phyloP scores from a whole-genome alignment of 2,113 vertebrate genomes.

The Chunga burmeisteri region DNA sequence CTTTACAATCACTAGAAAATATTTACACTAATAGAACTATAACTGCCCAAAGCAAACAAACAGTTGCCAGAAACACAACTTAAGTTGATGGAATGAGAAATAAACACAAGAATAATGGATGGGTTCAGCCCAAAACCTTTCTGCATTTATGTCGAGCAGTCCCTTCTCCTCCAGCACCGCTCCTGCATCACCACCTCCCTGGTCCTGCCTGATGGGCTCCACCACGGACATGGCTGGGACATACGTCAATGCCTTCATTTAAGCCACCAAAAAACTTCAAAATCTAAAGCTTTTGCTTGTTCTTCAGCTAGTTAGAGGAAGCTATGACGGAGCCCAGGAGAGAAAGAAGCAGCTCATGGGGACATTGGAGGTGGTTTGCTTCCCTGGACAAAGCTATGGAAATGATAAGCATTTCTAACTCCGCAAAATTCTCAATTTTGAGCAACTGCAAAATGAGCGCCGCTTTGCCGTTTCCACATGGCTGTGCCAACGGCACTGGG shows the following conservation, averaged over 20 bases:
- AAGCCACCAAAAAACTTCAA: neutral
- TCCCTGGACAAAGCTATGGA: too few species aligned
- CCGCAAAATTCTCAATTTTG: neutral
- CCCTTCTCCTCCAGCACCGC: neutral
- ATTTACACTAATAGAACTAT: conserved; percentile 47
- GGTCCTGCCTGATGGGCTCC: neutral
- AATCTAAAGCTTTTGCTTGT: neutral
- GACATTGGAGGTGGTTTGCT: neutral
- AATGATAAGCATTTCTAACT: neutral
- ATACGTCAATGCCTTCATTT: neutral
- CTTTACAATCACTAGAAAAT: conserved; percentile 57
- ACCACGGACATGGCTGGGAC: accelerated
- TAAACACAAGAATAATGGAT: conserved; percentile 44
- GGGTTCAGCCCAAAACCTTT: neutral
- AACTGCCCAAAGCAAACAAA: conserved; percentile 62
- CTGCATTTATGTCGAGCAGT: neutral
- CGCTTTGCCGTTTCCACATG: accelerated
- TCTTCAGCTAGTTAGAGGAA: neutral
- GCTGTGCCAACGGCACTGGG: neutral
- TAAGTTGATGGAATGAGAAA: conserved; percentile 44
- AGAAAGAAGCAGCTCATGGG: neutral
- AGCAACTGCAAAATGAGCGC: neutral
- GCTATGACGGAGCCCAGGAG: neutral
- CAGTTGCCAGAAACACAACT: conserved; percentile 53
- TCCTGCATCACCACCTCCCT: neutral